phyloP scores from a whole-genome alignment of 2,113 vertebrate genomes.

The human (Homo sapiens) region DNA sequence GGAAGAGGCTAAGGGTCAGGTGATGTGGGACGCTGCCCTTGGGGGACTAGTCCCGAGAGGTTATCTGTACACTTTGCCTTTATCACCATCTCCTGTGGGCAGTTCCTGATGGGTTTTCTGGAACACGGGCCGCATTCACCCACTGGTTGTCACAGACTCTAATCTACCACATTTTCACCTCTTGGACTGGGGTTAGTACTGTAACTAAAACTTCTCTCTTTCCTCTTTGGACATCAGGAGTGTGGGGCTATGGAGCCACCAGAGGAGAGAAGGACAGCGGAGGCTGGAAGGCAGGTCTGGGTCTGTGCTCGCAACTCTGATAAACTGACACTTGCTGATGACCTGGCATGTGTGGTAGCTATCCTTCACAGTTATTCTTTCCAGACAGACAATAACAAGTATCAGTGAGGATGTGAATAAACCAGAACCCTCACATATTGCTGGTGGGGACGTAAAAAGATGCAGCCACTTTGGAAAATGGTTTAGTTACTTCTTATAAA shows the following conservation, averaged over 20 bases:
- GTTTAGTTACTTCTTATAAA: conserved; percentile 8
- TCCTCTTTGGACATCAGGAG: background rate
- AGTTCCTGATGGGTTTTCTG: background rate
- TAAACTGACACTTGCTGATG: background rate
- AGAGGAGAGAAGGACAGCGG: background rate
- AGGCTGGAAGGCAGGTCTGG: background rate
- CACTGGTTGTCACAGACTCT: background rate
- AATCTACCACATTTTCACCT: background rate
- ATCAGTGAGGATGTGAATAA: background rate
- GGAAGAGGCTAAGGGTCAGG: background rate
- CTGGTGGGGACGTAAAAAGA: background rate
- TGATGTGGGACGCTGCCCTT: background rate
- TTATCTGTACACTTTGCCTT: background rate
- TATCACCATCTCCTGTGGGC: background rate
- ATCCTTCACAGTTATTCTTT: conserved; percentile 1
- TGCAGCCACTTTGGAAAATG: background rate
- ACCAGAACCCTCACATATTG: background rate
- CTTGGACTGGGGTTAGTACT: background rate
- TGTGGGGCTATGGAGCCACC: background rate
- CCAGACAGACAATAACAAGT: background rate
- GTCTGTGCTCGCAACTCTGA: background rate
- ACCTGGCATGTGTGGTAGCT: background rate
- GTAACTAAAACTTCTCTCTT: background rate
- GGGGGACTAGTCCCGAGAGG: background rate
- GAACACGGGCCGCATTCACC: background rate